Percentiles rank a stretch among this genome's conserved stretches.
These are phyloP conservation scores for Clavelina lepadiformis DNA, from an alignment of 23 tunicate species.

Conservation along the genomic window DNA sequence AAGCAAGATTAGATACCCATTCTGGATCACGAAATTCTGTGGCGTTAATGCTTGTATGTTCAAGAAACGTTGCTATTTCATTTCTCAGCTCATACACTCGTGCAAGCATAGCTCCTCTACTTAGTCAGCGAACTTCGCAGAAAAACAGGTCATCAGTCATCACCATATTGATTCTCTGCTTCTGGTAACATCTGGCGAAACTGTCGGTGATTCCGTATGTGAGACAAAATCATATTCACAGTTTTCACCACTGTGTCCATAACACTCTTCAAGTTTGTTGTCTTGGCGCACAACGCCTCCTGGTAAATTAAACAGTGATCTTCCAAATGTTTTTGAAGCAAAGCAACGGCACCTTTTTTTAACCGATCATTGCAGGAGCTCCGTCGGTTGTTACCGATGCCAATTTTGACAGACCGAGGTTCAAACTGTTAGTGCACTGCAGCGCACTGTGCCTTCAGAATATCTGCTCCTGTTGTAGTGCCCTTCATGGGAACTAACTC, in stretches of 20 bases:
- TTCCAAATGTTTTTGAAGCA: conserved; percentile 73
- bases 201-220: conserved; percentile 43
- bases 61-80: conserved; percentile 43
- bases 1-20: conserved; percentile 64
- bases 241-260: conserved; percentile 65
- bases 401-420: conserved; percentile 22
- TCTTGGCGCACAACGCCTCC: conserved; percentile 72
- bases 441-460: conserved; percentile 45
- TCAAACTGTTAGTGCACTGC: conserved; percentile 30
- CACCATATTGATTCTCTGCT: conserved; percentile 73
- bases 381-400: conserved; percentile 54
- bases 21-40: conserved; percentile 54
- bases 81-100: conserved; percentile 32
- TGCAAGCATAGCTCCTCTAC: conserved; percentile 62
- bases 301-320: conserved; percentile 58
- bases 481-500: conserved; percentile 43
- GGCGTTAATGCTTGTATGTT: conserved; percentile 11
- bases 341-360: conserved; percentile 48
- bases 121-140: conserved; percentile 68
- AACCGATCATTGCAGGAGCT: conserved; percentile 50
- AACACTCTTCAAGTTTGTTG: conserved; percentile 33
- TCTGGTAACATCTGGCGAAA: conserved; percentile 62
- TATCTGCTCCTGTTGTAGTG: conserved; percentile 63
- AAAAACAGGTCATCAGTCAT: conserved; percentile 47
- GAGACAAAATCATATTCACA: conserved; percentile 55